Evolutionary conservation across 64 coral and sea anemone species (phyloP).

Genomic region (Orbicella faveolata): DNA sequence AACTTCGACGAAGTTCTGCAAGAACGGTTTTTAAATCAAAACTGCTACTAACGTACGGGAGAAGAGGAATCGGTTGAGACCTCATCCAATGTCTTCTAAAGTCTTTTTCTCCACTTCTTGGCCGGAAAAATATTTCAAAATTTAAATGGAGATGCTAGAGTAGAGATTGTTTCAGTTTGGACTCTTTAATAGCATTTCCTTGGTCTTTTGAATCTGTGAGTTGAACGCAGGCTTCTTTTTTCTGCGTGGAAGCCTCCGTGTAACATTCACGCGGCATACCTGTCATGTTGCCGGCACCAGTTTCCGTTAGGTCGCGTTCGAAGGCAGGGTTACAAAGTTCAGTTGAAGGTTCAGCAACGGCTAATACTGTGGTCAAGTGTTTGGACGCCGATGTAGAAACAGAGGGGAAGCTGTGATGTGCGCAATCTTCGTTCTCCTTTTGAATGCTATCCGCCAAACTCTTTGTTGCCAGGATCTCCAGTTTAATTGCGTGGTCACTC

Average conservation of each 20-base stretch:
- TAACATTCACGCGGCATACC: not conserved
- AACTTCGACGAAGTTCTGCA: too few relatives aligned
- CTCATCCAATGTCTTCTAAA: not conserved
- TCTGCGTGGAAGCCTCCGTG: not conserved
- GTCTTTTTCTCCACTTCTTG: not conserved
- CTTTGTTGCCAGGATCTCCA: conserved; percentile 14
- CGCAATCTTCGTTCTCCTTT: conserved; percentile 11
- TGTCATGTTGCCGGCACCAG: not conserved
- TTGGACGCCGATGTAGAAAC: not conserved
- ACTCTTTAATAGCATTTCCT: not conserved
- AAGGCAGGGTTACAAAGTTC: conserved; percentile 12
- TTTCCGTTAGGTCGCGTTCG: not conserved
- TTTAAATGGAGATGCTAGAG: not conserved
- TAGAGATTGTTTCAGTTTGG: not conserved
- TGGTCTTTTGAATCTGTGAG: not conserved
- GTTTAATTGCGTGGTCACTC: conserved; percentile 16
- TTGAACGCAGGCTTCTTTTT: not conserved
- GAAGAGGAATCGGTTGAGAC: not conserved
- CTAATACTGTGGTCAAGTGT: not conserved
- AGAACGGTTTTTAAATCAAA: too few relatives aligned
- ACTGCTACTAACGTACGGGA: too few relatives aligned
- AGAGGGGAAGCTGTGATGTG: not conserved
- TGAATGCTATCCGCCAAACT: conserved; percentile 1
- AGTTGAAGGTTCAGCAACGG: not conserved
- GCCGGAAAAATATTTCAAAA: not conserved